A percentile compares a stretch with the other conserved stretches of the same genome.
Conservation (phyloP, 2,888 invertebrate species). For the Epicampocera succincta region DNA sequence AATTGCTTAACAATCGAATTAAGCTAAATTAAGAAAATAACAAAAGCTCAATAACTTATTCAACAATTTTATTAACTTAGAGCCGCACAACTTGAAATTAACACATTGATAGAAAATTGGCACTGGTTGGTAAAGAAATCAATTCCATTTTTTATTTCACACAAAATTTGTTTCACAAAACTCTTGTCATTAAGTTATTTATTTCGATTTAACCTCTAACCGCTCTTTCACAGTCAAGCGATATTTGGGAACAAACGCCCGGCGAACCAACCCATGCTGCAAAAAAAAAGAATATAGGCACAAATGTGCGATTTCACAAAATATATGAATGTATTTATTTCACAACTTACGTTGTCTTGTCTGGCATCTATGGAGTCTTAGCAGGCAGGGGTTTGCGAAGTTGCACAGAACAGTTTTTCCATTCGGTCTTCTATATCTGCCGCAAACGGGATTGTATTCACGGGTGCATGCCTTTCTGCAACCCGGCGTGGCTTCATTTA, state of each 20-base stretch:
- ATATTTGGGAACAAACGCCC: slow-evolving; percentile 9
- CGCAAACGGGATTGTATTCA: slow-evolving; percentile 29
- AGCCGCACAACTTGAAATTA: too few species aligned
- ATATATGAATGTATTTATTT: too few species aligned
- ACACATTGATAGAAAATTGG: too few species aligned
- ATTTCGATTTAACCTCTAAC: slow-evolving; percentile 5
- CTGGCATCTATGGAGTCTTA: slow-evolving; percentile 37
- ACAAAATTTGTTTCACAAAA: too few species aligned
- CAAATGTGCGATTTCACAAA: too few species aligned
- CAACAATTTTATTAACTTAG: too few species aligned
- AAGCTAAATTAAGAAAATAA: too few species aligned
- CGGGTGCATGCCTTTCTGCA: slow-evolving; percentile 9
- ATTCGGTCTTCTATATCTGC: background rate
- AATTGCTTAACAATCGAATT: too few species aligned
- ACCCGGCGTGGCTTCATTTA: background rate
- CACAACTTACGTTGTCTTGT: slow-evolving; percentile 46
- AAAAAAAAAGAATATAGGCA: background rate
- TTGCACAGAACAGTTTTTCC: slow-evolving; percentile 33
- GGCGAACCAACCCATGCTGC: background rate
- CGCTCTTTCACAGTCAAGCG: slow-evolving; percentile 8
- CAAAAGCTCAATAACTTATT: too few species aligned
- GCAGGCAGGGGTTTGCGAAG: slow-evolving; percentile 62
- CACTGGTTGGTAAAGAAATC: too few species aligned
- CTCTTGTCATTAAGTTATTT: too few species aligned
- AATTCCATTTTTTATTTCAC: too few species aligned